These are phyloP conservation scores for Sinopyrophorus schimmeli DNA, from an alignment of 2,888 invertebrate species.

Conservation along the genomic window DNA sequence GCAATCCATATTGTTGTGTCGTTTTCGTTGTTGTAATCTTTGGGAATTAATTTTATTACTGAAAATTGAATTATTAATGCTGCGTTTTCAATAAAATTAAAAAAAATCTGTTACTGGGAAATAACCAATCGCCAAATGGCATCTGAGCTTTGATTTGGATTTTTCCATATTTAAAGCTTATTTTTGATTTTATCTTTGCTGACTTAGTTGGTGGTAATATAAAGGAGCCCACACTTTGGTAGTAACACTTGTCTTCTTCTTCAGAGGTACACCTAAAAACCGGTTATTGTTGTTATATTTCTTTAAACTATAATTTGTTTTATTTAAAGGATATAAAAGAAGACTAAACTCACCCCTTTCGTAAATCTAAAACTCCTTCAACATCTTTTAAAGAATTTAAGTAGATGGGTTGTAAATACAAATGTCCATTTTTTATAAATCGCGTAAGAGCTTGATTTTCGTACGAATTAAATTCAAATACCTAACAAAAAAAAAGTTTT, in stretches of 20 bases:
- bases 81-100: no score
- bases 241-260: slow-evolving; percentile 44
- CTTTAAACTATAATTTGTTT: no score
- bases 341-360: slow-evolving; percentile 42
- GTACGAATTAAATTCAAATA: slow-evolving; percentile 58
- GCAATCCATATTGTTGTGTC: slow-evolving; percentile 50
- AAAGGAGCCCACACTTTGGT: slow-evolving; percentile 43
- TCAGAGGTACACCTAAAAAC: slow-evolving; percentile 53
- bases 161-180: slow-evolving; percentile 56
- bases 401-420: slow-evolving; percentile 51
- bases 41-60: no score
- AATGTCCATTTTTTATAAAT: slow-evolving; percentile 44
- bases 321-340: neutral
- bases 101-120: no score
- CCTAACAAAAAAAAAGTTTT: slow-evolving; percentile 53
- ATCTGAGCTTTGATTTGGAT: slow-evolving; percentile 59
- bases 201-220: slow-evolving; percentile 57
- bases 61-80: no score
- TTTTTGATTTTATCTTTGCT: slow-evolving; percentile 54
- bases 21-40: no score
- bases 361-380: slow-evolving; percentile 50
- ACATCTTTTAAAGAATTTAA: slow-evolving; percentile 42
- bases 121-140: slow-evolving; percentile 61
- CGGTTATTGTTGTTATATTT: no score
- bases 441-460: slow-evolving; percentile 49